Conservation (phyloP, 2,113 vertebrate genomes). For the Haemorhous mexicanus region DNA sequence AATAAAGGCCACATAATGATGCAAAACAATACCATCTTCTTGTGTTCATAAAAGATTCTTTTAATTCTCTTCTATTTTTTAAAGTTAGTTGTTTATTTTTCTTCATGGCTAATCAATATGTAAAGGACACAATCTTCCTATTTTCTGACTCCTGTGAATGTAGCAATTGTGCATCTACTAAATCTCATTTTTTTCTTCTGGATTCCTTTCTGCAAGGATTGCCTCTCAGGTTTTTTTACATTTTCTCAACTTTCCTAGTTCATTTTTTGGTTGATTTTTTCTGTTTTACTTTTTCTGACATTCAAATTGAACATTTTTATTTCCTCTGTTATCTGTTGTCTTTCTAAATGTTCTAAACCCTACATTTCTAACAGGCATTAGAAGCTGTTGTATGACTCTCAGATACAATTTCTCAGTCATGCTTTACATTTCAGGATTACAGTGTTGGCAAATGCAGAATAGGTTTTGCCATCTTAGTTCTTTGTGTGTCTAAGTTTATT, state of each 20-base stretch:
- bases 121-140: background rate
- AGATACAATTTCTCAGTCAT: background rate
- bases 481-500: background rate
- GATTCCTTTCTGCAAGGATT: background rate
- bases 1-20: background rate
- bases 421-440: background rate
- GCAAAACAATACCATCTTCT: background rate
- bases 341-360: background rate
- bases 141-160: background rate
- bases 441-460: background rate
- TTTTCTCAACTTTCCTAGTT: background rate
- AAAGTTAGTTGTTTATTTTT: background rate
- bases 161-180: background rate
- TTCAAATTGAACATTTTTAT: background rate
- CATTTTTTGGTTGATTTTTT: background rate
- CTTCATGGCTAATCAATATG: background rate
- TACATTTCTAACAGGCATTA: background rate
- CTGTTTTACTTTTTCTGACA: background rate
- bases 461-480: background rate
- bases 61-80: background rate
- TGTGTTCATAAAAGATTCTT: background rate
- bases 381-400: background rate
- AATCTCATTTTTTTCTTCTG: background rate
- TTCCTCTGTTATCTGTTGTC: background rate
- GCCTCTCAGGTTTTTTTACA: background rate